Base-by-base conservation (phyloP, 1,140 invertebrate species). In the Oscheius sp. region DNA sequence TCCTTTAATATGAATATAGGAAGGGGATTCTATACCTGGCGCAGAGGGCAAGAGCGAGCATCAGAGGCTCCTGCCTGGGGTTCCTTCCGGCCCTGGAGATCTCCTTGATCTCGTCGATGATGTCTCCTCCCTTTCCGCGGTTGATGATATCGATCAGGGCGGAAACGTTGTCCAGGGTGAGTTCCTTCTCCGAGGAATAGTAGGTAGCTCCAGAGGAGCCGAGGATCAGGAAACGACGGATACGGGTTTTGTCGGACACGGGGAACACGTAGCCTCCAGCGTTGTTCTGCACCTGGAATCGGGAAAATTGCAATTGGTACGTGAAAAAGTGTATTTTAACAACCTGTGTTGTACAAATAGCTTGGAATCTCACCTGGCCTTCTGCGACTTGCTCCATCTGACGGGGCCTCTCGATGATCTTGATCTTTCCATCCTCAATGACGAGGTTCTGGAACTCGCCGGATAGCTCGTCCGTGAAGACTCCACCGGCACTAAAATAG, bases 1-100 rank as follows among this genome's bases (percentile, higher is more conserved):
- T n/a, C n/a, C n/a, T n/a, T n/a, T n/a, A n/a, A n/a, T n/a, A n/a
- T n/a, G n/a, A n/a, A n/a, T n/a, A n/a, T n/a, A n/a, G n/a, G n/a
- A n/a, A n/a, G n/a, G n/a, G n/a, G n/a, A n/a, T n/a, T n/a, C n/a
- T n/a, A 42, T 42, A 42, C 18, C 84, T 77, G 1, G 79, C 79
- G 68, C 85, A 86, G 0, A 85, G 55, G 4, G 86, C 85, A 28
- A 86, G 66, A 2, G 83, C 85, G 69, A 82, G 84, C 10, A 86
- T 23, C 1, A 81, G 76, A 3, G 80, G 65, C 20, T 81, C 76
- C 73, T 85, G 84, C 62, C 80, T 84, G 13, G 84, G 77, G 2
- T 86, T 80, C 34, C 85, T 77, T 0, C 85, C 85, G 52, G 74
- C 77, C 2, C 82, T 28, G 34, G 85, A 85, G 42, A 86, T 77